Evolutionary conservation across 1,140 invertebrate species (phyloP), one percentile per base, ranked within the genome.

Genomic region (Contarinia nasturtii): DNA sequence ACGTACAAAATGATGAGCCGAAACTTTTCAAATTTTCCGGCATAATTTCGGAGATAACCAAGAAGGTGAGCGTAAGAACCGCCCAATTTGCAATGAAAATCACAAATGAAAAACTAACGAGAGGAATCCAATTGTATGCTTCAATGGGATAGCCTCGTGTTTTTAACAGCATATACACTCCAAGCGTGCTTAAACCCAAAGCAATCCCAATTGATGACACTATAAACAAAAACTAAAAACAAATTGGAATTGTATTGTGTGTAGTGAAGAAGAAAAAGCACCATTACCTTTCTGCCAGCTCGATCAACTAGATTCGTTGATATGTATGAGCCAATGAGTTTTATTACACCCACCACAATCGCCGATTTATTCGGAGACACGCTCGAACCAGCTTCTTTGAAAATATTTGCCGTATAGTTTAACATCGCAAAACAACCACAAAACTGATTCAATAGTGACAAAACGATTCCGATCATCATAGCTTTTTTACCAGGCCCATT

Each of bases 271-370:
- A 40, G 37, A 40, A 40, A 18, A 18, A n/a, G 14, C 12, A 15
- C 4, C 4, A 3, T 40, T 40, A 40, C 37, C 37, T 40, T 40
- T 40, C 37, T n/a, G 3, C 37, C 37, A 40, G 17, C 17, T 18
- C 37, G 17, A 15, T 40, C 37, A 40, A 40, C 41, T 42, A 42
- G 18, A 19, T 19, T 19, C 2, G 41, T 42, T 2, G 41, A 11
- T 7, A 42, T 7, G 11, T 17, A 17, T 17, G 15, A 42, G 10
- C 41, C 41, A 4, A 71, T 20, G 1, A 70, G 45, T 48, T 72
- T 69, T 41, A 72, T 68, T 0, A 50, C 50, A 12, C 84, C 87
- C 49, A 92, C 73, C n/a, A 89, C 74, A 38, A 90, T 88, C 1
- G 86, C 76, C 0, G 74, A 73, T 11, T 76, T 56, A 7, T 69